Conservation (phyloP, 2,113 vertebrate genomes). For the Perca fluviatilis region DNA sequence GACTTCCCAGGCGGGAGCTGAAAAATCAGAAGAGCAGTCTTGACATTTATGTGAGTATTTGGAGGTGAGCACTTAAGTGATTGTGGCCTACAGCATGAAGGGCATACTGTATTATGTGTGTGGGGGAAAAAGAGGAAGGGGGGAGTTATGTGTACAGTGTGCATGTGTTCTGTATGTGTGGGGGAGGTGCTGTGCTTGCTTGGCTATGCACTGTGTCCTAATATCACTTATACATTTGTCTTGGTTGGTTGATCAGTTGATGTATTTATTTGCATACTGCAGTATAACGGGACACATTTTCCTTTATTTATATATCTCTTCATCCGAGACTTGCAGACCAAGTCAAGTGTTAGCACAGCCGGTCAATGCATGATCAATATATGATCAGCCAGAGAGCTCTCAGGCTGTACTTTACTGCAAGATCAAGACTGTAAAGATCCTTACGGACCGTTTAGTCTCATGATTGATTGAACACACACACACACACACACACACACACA, state of each 20-base stretch:
- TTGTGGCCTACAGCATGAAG: background rate
- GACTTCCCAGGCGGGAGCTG: background rate
- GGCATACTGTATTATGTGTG: conserved; percentile 20
- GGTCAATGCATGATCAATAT: conserved; percentile 59
- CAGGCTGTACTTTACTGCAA: conserved; percentile 19
- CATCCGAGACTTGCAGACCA: conserved; percentile 3
- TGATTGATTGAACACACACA: conserved; percentile 3
- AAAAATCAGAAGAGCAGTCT: background rate
- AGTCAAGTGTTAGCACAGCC: conserved; percentile 23
- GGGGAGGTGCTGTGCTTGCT: conserved; percentile 30
- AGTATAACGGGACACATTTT: background rate
- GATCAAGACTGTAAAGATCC: conserved; percentile 14
- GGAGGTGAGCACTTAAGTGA: conserved; percentile 39
- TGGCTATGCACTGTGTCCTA: conserved; percentile 17
- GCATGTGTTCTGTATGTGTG: conserved; percentile 25
- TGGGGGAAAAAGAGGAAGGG: background rate
- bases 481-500: background rate
- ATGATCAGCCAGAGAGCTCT: conserved; percentile 57
- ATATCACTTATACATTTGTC: conserved; percentile 32
- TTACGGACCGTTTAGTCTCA: background rate
- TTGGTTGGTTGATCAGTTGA: conserved; percentile 18
- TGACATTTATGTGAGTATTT: conserved; percentile 50
- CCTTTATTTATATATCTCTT: conserved; percentile 36
- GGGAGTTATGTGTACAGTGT: conserved; percentile 31
- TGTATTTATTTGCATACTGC: conserved; percentile 35